These are phyloP conservation scores for Erynnis tages DNA, from an alignment of 2,888 invertebrate species.

Conservation along the genomic window DNA sequence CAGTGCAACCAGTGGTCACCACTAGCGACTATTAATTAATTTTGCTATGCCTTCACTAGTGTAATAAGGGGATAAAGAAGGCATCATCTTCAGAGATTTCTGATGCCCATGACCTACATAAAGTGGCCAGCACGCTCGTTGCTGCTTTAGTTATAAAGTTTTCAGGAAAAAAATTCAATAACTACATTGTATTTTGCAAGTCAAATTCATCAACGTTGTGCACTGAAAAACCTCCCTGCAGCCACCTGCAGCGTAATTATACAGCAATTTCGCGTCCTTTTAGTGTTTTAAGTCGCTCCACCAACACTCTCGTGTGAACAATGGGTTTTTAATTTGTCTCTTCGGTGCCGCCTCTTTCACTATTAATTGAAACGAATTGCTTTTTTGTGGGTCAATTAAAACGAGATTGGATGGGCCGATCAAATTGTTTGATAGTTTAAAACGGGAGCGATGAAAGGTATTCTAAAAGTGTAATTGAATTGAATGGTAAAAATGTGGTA, in stretches of 20 bases:
- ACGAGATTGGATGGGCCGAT: background rate
- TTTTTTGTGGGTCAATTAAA: constrained; percentile 13
- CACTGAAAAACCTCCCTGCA: constrained; percentile 12
- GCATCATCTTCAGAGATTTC: too few relatives aligned
- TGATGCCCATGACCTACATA: too few relatives aligned
- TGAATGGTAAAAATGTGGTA: too few relatives aligned
- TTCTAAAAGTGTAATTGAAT: too few relatives aligned
- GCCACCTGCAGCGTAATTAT: constrained; percentile 24
- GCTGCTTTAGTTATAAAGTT: too few relatives aligned
- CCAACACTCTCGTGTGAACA: constrained; percentile 1
- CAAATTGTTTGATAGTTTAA: background rate
- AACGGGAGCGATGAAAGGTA: background rate
- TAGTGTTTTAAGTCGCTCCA: background rate
- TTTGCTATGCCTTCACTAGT: too few relatives aligned
- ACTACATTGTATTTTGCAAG: constrained; percentile 16
- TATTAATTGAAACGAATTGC: constrained; percentile 19
- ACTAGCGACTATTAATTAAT: too few relatives aligned
- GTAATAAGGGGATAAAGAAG: too few relatives aligned
- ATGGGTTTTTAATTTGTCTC: constrained; percentile 16
- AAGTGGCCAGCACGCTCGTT: too few relatives aligned
- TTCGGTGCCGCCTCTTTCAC: background rate
- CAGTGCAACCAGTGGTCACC: too few relatives aligned
- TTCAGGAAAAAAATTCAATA: background rate
- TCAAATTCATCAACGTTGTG: constrained; percentile 23
- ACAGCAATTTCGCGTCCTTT: constrained; percentile 18